Percentiles rank a stretch among this genome's conserved stretches.
Evolutionary conservation across 2,113 vertebrate genomes (phyloP).

Genomic region (Pleuronectes platessa): DNA sequence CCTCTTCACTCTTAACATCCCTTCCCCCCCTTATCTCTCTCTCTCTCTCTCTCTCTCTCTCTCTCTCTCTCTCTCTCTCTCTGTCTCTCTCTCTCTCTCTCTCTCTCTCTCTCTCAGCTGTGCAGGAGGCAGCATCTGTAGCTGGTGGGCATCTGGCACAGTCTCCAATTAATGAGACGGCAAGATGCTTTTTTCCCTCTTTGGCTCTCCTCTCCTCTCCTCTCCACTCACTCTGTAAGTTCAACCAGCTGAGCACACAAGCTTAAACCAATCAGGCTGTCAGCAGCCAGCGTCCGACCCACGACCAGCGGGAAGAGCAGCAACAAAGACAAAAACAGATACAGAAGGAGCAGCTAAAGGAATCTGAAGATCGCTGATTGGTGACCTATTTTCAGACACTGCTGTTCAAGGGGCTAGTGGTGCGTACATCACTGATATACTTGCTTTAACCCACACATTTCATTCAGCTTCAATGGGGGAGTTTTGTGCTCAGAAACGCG

Average conservation of each 20-base stretch:
- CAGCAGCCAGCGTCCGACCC: conserved; percentile 14
- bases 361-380: conserved; percentile 34
- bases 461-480: neutral
- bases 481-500: neutral
- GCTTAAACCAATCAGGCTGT: conserved; percentile 43
- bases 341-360: conserved; percentile 29
- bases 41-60: conserved; percentile 23
- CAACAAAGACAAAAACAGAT: conserved; percentile 23
- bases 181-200: conserved; percentile 55
- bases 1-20: conserved; percentile 17
- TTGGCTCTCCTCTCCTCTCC: neutral
- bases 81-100: conserved; percentile 13
- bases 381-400: conserved; percentile 49
- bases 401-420: neutral
- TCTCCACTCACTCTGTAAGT: conserved; percentile 27
- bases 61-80: conserved; percentile 21
- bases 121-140: conserved; percentile 58
- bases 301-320: conserved; percentile 16
- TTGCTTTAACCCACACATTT: neutral
- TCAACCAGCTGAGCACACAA: conserved; percentile 47
- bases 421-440: conserved; percentile 2
- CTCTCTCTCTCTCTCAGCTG: conserved; percentile 52
- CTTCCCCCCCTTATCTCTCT: neutral
- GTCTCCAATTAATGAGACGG: conserved; percentile 71
- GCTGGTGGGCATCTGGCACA: conserved; percentile 69